Evolutionary conservation across 2,113 vertebrate genomes (phyloP).

Genomic region (Mormoops blainvillei): DNA sequence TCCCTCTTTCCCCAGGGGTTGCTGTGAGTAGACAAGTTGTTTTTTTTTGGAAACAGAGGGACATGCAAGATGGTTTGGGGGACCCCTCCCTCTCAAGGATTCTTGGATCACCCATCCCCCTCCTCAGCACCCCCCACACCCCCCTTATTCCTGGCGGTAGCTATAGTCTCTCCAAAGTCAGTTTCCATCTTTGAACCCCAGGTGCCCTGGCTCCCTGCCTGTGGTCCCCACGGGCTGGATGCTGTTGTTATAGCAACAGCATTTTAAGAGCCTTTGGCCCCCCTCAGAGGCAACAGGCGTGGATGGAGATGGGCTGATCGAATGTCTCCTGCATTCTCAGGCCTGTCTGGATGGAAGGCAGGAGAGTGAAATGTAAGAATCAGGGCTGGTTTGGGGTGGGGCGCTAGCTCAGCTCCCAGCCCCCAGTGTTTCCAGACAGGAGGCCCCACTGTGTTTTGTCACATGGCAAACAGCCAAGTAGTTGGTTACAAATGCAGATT

Average conservation of each 20-base stretch:
- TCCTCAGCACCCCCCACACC: no score
- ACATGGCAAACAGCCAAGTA: background rate
- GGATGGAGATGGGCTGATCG: constrained; percentile 47
- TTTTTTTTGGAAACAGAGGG: background rate
- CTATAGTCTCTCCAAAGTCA: constrained; percentile 8
- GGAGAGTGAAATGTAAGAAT: background rate
- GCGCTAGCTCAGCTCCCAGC: background rate
- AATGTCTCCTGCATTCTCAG: background rate
- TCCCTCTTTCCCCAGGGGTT: background rate
- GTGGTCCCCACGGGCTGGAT: constrained; percentile 53
- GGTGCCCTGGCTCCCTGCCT: constrained; percentile 51
- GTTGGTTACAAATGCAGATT: background rate
- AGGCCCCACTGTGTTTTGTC: background rate
- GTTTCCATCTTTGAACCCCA: constrained; percentile 10
- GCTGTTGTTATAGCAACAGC: constrained; percentile 61
- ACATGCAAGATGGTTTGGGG: background rate
- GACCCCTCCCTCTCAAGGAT: background rate
- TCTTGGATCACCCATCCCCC: background rate
- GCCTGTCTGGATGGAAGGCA: background rate
- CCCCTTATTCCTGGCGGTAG: background rate
- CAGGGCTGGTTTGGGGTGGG: background rate
- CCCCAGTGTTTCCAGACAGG: background rate
- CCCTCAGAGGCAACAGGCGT: constrained; percentile 12
- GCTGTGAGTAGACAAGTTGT: background rate
- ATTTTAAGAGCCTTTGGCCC: background rate